Conservation (phyloP, 2,113 vertebrate species). For the Uria lomvia region DNA sequence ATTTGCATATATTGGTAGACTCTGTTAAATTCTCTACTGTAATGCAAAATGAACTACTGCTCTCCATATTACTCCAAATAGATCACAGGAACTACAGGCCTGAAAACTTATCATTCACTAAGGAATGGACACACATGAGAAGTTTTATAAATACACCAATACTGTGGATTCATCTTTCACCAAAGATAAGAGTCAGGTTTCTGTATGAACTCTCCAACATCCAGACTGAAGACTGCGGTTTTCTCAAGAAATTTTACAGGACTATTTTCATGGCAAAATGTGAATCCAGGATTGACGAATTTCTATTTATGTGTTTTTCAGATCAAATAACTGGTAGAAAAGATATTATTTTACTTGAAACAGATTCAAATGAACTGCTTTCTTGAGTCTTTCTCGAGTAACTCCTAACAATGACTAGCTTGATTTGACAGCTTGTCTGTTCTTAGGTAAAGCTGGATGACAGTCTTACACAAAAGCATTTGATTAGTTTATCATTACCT, state of each 20-base stretch:
- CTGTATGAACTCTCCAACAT: not conserved
- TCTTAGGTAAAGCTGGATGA: conserved; percentile 35
- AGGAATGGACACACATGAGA: not conserved
- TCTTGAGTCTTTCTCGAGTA: conserved; percentile 28
- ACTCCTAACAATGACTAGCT: conserved; percentile 40
- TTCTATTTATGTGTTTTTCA: not conserved
- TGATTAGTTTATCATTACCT: conserved; percentile 56
- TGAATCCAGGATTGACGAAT: not conserved
- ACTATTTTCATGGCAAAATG: not conserved
- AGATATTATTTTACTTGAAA: conserved; percentile 2
- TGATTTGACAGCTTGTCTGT: conserved; percentile 60
- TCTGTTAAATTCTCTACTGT: not conserved
- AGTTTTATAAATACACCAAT: not conserved
- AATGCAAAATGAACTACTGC: not conserved
- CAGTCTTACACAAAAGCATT: conserved; percentile 40
- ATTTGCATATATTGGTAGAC: not conserved
- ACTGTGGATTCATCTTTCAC: not conserved
- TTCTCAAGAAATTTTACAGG: not conserved
- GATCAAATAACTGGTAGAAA: conserved; percentile 18
- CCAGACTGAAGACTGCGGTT: not conserved
- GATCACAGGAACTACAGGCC: not conserved
- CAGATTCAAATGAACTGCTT: conserved; percentile 25
- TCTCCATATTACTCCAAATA: not conserved
- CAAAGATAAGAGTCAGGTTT: not conserved
- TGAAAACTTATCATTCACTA: not conserved